Base-by-base conservation (phyloP, 2,797 vertebrate genomes). In the Vespertilio murinus region DNA sequence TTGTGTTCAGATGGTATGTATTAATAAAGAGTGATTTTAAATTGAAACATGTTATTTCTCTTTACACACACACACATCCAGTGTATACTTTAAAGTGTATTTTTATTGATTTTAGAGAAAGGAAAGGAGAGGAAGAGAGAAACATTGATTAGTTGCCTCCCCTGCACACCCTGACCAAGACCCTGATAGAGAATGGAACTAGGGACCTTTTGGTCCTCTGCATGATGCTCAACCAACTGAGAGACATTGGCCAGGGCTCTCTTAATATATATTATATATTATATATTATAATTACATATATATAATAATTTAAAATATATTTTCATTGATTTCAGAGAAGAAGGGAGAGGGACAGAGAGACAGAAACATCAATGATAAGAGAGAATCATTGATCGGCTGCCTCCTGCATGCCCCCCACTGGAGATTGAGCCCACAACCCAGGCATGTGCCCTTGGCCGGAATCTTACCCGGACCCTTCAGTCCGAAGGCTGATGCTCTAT, bases 1-100 rank as follows among this genome's bases (percentile, higher is more conserved):
- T 95, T 99, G 88, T 99, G 98, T 97, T 99, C 99, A 52, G 97
- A 98, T 1, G 99, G 99, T 99, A 98, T 10, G 97, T 83, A n/a
- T 52, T 78, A 84, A 52, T 81, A 79, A 81, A 81, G 3, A 23
- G 69, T 8, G 3, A 22, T 9, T 47, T n/a, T 12, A 92, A 75
- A 23, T 12, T 89, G 11, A 33, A 77, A 70, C 78, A 90, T 38
- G 45, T 8, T 64, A 73, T 91, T 90, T 91, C 54, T 93, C 9
- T 80, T 40, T 83, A 22, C 18, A 52, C 18, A 22, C 52, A 52
- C 52, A 22, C 52, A 54, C 52, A 10, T 8, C 23, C 52, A 59
- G 25, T 61, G 30, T 61, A 61, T 30, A 61, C 28, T 61, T 61
- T 61, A 61, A 61, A 61, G 20, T 67, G 17, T 33, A 35, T 65